phyloP scores from a whole-genome alignment of 2,888 invertebrate genomes.

The Scaptomyza flava region DNA sequence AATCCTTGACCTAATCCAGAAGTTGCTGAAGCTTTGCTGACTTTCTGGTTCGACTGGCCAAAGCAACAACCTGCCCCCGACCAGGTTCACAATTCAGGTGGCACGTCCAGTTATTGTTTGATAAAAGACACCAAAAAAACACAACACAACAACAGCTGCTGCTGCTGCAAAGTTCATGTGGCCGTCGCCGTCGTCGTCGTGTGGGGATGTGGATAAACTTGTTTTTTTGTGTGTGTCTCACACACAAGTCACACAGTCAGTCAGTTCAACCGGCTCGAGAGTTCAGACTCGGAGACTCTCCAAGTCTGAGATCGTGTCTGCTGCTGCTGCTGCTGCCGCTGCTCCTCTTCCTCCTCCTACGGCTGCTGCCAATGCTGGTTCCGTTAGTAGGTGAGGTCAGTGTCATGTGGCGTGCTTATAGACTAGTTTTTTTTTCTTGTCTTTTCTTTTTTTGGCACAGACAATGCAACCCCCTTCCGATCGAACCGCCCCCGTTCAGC shows the following conservation, averaged over 20 bases:
- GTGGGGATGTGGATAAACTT: slow-evolving; percentile 77
- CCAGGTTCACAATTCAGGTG: slow-evolving; percentile 69
- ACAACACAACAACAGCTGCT: slow-evolving; percentile 23
- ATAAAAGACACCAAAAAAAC: slow-evolving; percentile 53
- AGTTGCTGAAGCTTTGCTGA: slow-evolving; percentile 67
- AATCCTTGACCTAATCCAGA: slow-evolving; percentile 83
- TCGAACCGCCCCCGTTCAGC: neutral
- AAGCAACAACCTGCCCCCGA: slow-evolving; percentile 51
- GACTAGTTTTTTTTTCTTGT: slow-evolving; percentile 60
- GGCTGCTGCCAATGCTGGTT: slow-evolving; percentile 50
- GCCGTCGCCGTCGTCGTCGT: slow-evolving; percentile 23
- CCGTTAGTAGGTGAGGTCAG: slow-evolving; percentile 83
- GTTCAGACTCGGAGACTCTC: slow-evolving; percentile 37
- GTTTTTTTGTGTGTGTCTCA: slow-evolving; percentile 46
- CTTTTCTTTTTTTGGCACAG: slow-evolving; percentile 43
- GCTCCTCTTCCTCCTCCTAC: slow-evolving; percentile 3
- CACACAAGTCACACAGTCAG: slow-evolving; percentile 18
- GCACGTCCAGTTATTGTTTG: slow-evolving; percentile 65
- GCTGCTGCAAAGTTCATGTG: slow-evolving; percentile 38
- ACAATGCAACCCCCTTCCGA: slow-evolving; percentile 19
- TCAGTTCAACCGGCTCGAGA: slow-evolving; percentile 60
- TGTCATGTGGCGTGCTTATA: slow-evolving; percentile 77
- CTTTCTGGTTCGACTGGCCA: slow-evolving; percentile 69
- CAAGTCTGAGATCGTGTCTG: slow-evolving; percentile 46
- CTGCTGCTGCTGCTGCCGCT: slow-evolving; percentile 21